These are phyloP conservation scores for Sebastes taczanowskii DNA, from an alignment of 2,797 vertebrate species.

Conservation along the genomic window DNA sequence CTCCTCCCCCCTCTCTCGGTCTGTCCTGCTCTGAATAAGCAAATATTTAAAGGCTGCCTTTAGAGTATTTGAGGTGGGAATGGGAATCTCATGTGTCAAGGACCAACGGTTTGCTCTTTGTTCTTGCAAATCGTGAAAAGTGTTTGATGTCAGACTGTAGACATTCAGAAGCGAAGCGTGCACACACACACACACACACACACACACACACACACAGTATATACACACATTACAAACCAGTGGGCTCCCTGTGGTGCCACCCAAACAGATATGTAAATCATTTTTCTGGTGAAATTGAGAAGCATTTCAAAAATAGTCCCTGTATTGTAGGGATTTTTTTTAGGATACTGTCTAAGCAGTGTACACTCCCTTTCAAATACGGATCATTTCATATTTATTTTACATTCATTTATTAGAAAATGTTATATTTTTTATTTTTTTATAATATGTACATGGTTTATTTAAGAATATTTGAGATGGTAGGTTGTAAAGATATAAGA, in stretches of 20 bases:
- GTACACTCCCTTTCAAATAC: background rate
- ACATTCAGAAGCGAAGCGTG: slow-evolving; percentile 11
- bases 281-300: slow-evolving; percentile 40
- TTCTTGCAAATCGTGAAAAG: slow-evolving; percentile 54
- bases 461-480: background rate
- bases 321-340: slow-evolving; percentile 5
- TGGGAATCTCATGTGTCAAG: slow-evolving; percentile 53
- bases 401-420: background rate
- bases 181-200: background rate
- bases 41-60: slow-evolving; percentile 67
- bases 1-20: background rate
- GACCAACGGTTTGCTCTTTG: slow-evolving; percentile 51
- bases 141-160: slow-evolving; percentile 72
- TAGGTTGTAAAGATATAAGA: background rate
- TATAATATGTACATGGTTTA: background rate
- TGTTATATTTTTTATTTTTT: background rate
- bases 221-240: slow-evolving; percentile 12
- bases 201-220: background rate
- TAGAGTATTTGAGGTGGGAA: slow-evolving; percentile 66
- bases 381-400: background rate
- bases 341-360: background rate
- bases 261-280: slow-evolving; percentile 57
- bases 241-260: slow-evolving; percentile 37
- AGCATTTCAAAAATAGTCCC: slow-evolving; percentile 19
- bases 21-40: slow-evolving; percentile 43